Percentiles rank a stretch among this genome's conserved stretches.
Evolutionary conservation across 2,888 invertebrate species (phyloP).

Genomic region (Notocelia uddmanniana): DNA sequence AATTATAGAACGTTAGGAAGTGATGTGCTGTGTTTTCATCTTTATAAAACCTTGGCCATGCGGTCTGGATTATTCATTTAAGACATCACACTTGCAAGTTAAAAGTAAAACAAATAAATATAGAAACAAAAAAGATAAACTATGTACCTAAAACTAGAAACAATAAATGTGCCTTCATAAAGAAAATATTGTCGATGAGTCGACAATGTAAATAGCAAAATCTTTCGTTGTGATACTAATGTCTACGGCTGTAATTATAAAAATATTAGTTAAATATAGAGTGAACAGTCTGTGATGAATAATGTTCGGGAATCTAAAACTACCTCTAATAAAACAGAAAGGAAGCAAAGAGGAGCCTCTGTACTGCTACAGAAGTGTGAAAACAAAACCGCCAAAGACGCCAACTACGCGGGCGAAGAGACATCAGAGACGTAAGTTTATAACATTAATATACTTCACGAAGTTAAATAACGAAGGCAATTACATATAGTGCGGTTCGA

Average conservation of each 20-base stretch:
- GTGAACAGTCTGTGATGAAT: constrained; percentile 55
- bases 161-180: background rate
- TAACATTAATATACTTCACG: constrained; percentile 27
- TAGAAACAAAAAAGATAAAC: too few species aligned
- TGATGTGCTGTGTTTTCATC: too few species aligned
- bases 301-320: constrained; percentile 87
- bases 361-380: constrained; percentile 79
- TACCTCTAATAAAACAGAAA: constrained; percentile 79
- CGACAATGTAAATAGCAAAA: background rate
- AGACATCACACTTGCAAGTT: too few species aligned
- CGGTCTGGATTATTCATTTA: too few species aligned
- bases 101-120: too few species aligned
- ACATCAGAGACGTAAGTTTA: constrained; percentile 81
- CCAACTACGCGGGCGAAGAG: constrained; percentile 83
- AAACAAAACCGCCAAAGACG: constrained; percentile 86
- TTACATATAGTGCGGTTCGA: constrained; percentile 14
- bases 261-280: constrained; percentile 21
- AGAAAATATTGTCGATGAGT: background rate
- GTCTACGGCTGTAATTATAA: background rate
- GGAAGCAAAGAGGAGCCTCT: constrained; percentile 80
- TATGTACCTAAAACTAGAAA: too few species aligned
- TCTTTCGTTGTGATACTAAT: background rate
- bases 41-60: too few species aligned
- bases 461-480: constrained; percentile 7
- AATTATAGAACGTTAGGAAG: constrained; percentile 20